These are phyloP conservation scores for Cyclophora albipunctata DNA, from an alignment of 2,888 invertebrate genomes.

Conservation along the genomic window DNA sequence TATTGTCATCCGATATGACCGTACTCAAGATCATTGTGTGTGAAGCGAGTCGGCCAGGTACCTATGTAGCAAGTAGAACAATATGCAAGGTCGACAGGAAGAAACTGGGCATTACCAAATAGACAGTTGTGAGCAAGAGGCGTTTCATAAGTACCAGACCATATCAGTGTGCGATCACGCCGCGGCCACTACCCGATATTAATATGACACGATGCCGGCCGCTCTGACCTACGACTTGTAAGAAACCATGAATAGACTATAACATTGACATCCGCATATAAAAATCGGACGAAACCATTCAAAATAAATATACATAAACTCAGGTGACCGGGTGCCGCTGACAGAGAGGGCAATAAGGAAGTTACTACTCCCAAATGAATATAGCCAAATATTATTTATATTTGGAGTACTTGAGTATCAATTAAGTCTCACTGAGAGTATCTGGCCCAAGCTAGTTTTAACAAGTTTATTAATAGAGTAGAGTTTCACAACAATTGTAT, in stretches of 20 bases:
- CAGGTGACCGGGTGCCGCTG: neutral
- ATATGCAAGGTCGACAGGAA: conserved; percentile 63
- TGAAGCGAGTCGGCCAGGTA: neutral
- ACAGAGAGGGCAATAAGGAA: too few species aligned
- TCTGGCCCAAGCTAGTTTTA: conserved; percentile 45
- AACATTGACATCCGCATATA: neutral
- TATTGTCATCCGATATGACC: too few species aligned
- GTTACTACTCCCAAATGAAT: too few species aligned
- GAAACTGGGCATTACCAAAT: conserved; percentile 58
- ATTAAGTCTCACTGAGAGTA: conserved; percentile 5
- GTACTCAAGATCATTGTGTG: neutral
- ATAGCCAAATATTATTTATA: too few species aligned
- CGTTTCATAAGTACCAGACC: conserved; percentile 50
- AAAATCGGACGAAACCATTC: neutral
- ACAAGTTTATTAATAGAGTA: conserved; percentile 53
- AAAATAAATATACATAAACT: neutral
- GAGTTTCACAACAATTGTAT: conserved; percentile 58
- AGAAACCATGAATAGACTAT: neutral
- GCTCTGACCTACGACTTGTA: conserved; percentile 38
- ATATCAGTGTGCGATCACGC: conserved; percentile 37
- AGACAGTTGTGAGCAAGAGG: conserved; percentile 48
- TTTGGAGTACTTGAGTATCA: too few species aligned
- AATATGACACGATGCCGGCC: conserved; percentile 22
- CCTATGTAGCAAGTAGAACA: conserved; percentile 29
- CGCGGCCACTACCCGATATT: conserved; percentile 20